A percentile compares a stretch with the other conserved stretches of the same genome.
These are phyloP conservation scores for Rhagoletis pomonella DNA, from an alignment of 1,140 invertebrate species.

Conservation along the genomic window DNA sequence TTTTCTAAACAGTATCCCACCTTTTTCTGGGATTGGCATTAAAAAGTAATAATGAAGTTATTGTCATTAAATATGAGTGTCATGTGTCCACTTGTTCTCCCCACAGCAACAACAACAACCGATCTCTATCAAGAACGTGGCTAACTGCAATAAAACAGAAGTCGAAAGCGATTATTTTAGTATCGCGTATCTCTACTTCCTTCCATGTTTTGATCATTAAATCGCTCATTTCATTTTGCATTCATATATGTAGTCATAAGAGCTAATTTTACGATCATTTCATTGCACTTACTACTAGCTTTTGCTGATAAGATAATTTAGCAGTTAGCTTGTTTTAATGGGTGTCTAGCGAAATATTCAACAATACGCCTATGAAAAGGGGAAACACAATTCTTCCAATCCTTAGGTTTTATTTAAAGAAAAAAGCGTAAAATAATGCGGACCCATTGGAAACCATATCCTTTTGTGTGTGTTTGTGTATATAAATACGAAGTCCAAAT, in stretches of 20 bases:
- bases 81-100: too few species aligned
- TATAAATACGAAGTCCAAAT: background rate
- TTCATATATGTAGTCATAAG: background rate
- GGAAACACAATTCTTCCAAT: background rate
- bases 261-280: constrained; percentile 27
- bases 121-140: background rate
- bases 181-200: background rate
- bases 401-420: background rate
- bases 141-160: background rate
- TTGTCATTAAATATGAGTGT: background rate
- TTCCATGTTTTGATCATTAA: background rate
- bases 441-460: background rate
- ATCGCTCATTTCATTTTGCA: background rate
- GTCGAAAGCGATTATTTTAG: background rate
- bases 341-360: background rate
- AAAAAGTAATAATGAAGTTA: too few species aligned
- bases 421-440: background rate
- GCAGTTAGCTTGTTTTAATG: constrained; percentile 4
- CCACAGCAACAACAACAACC: too few species aligned
- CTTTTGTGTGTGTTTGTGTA: background rate
- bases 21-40: too few species aligned
- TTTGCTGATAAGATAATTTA: constrained; percentile 44
- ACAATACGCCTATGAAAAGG: background rate
- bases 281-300: background rate
- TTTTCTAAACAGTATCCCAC: too few species aligned